Evolutionary conservation across 2,113 vertebrate species (phyloP).

Genomic region (Misgurnus anguillicaudatus): DNA sequence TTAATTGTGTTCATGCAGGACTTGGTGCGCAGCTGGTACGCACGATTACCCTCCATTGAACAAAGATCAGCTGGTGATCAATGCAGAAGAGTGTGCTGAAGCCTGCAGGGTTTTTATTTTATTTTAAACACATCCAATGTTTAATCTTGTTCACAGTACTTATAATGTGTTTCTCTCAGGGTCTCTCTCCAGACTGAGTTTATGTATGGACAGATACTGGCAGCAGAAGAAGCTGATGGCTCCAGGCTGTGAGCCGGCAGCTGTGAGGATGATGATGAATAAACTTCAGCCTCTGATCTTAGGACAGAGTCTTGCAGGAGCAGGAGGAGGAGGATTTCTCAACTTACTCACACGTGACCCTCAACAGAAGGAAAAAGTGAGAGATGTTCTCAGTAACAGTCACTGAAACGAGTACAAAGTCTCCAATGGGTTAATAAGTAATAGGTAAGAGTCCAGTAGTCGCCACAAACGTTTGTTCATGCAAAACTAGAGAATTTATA

Average conservation of each 20-base stretch:
- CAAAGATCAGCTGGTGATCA: constrained; percentile 76
- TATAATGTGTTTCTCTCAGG: constrained; percentile 53
- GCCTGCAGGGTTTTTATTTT: constrained; percentile 81
- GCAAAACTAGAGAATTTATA: too few relatives aligned
- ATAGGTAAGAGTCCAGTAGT: too few relatives aligned
- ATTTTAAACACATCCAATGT: too few relatives aligned
- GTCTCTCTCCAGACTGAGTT: too few relatives aligned
- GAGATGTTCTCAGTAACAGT: constrained; percentile 66
- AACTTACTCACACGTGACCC: constrained; percentile 84
- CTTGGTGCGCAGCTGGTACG: constrained; percentile 92
- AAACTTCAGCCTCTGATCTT: constrained; percentile 77
- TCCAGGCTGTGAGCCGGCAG: too few relatives aligned
- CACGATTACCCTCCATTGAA: constrained; percentile 81
- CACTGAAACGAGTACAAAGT: not conserved
- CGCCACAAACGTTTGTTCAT: too few relatives aligned
- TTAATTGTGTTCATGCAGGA: constrained; percentile 77
- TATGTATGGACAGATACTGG: too few relatives aligned
- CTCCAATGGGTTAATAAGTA: too few relatives aligned
- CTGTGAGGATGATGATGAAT: too few relatives aligned
- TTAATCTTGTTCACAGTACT: not conserved
- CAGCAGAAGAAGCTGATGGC: too few relatives aligned
- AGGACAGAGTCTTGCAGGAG: constrained; percentile 90
- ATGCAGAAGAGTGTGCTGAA: constrained; percentile 79
- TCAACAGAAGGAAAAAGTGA: constrained; percentile 69
- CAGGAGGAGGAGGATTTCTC: constrained; percentile 91